Percentiles rank a stretch among this genome's conserved stretches.
These are phyloP conservation scores for Gambelia wislizenii DNA, from an alignment of 2,797 vertebrate genomes.

Conservation along the genomic window DNA sequence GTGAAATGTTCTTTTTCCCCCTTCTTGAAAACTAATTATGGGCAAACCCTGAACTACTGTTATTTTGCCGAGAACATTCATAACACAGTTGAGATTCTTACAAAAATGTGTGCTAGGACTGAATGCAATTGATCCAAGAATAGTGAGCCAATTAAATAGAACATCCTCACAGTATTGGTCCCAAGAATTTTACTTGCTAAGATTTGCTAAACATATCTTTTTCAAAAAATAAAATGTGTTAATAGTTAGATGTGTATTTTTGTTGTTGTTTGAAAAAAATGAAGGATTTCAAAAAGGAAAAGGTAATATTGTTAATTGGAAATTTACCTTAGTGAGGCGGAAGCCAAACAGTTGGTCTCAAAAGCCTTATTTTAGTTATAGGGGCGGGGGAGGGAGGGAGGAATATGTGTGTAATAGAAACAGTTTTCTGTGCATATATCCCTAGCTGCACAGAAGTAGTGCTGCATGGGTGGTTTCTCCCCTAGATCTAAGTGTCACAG, in stretches of 20 bases:
- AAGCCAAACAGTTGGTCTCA: too few species aligned
- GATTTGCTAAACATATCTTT: not conserved
- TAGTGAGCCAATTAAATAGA: not conserved
- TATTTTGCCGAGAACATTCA: slow-evolving; percentile 3
- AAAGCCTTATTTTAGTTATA: too few species aligned
- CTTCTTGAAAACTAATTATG: not conserved
- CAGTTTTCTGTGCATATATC: not conserved
- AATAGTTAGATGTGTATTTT: not conserved
- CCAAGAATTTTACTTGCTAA: not conserved
- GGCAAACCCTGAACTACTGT: not conserved
- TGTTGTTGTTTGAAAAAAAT: not conserved
- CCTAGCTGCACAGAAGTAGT: not conserved
- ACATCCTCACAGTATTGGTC: not conserved
- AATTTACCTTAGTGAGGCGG: too few species aligned
- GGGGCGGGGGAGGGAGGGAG: too few species aligned
- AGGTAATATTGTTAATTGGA: not conserved
- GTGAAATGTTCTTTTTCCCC: rapidly evolving
- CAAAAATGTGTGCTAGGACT: not conserved
- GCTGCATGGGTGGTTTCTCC: not conserved
- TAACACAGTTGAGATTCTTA: not conserved
- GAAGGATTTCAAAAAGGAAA: not conserved
- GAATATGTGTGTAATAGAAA: too few species aligned
- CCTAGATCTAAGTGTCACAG: not conserved
- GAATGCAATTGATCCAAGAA: not conserved
- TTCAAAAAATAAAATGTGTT: not conserved